A percentile compares a stretch with the other conserved stretches of the same genome.
These are phyloP conservation scores for Tetramorium parvispinum DNA, from an alignment of 1,140 invertebrate species.

Conservation along the genomic window DNA sequence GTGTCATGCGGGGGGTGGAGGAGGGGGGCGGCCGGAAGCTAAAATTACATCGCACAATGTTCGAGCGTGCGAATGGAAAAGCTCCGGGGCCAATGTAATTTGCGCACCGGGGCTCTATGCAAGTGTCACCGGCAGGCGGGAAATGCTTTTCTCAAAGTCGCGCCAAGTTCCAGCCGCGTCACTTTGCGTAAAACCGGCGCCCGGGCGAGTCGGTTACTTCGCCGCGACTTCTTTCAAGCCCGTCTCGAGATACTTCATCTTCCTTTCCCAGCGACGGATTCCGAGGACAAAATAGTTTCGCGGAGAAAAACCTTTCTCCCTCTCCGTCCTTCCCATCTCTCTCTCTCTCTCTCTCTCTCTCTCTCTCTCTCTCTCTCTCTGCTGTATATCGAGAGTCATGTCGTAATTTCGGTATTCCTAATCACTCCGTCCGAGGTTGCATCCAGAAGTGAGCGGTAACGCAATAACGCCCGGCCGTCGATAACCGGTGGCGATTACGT, in stretches of 20 bases:
- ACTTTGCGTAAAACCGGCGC: conserved; percentile 63
- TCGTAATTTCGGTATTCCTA: conserved; percentile 40
- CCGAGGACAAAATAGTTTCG: conserved; percentile 34
- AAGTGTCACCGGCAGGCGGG: conserved; percentile 60
- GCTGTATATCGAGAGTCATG: neutral
- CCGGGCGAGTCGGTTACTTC: conserved; percentile 33
- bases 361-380: no score
- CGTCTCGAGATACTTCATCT: conserved; percentile 40
- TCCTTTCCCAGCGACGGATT: conserved; percentile 36
- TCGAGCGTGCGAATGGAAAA: conserved; percentile 17
- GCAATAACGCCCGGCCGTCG: conserved; percentile 1
- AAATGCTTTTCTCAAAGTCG: conserved; percentile 51
- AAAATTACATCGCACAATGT: conserved; percentile 31
- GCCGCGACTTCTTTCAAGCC: conserved; percentile 46
- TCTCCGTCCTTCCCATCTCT: neutral
- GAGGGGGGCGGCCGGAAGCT: neutral
- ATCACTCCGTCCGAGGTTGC: conserved; percentile 11
- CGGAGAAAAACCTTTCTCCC: neutral
- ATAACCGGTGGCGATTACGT: conserved; percentile 51
- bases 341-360: neutral
- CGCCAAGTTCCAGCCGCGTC: conserved; percentile 54
- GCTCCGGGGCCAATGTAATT: conserved; percentile 54
- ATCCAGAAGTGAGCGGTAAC: conserved; percentile 14
- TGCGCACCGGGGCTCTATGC: conserved; percentile 29
- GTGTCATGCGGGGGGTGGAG: neutral